A percentile compares a stretch with the other conserved stretches of the same genome.
phyloP scores from a whole-genome alignment of 2,888 invertebrate genomes.

The Masnerella sp. region DNA sequence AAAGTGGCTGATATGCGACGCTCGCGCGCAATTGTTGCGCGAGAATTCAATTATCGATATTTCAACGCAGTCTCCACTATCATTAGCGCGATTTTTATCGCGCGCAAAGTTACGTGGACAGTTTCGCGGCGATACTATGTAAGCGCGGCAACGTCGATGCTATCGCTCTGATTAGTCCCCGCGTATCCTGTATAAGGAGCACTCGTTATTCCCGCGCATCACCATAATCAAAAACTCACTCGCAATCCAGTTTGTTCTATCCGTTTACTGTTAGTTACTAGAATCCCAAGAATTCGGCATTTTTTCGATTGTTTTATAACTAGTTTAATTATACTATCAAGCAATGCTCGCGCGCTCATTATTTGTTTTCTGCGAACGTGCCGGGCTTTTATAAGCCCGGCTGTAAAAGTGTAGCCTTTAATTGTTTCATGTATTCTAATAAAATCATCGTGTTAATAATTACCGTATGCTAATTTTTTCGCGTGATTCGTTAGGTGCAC shows the following conservation, averaged over 20 bases:
- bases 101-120: slow-evolving; percentile 58
- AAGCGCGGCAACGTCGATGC: slow-evolving; percentile 45
- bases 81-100: slow-evolving; percentile 61
- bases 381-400: not conserved
- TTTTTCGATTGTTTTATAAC: slow-evolving; percentile 25
- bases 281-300: slow-evolving; percentile 28
- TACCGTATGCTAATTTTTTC: not conserved
- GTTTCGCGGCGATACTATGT: slow-evolving; percentile 33
- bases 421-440: slow-evolving; percentile 28
- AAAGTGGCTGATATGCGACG: slow-evolving; percentile 56
- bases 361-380: slow-evolving; percentile 10
- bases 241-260: slow-evolving; percentile 25
- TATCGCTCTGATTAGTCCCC: slow-evolving; percentile 57
- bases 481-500: not conserved
- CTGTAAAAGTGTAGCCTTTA: slow-evolving; percentile 11
- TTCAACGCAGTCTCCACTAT: slow-evolving; percentile 54
- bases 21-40: slow-evolving; percentile 57
- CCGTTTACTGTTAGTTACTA: slow-evolving; percentile 35
- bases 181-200: slow-evolving; percentile 37
- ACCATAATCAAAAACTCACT: slow-evolving; percentile 51
- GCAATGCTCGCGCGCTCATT: not conserved
- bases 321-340: slow-evolving; percentile 29
- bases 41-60: slow-evolving; percentile 62
- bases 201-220: slow-evolving; percentile 44
- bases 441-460: slow-evolving; percentile 25